phyloP scores from a whole-genome alignment of 2,113 vertebrate species.

The Sorex fumeus region DNA sequence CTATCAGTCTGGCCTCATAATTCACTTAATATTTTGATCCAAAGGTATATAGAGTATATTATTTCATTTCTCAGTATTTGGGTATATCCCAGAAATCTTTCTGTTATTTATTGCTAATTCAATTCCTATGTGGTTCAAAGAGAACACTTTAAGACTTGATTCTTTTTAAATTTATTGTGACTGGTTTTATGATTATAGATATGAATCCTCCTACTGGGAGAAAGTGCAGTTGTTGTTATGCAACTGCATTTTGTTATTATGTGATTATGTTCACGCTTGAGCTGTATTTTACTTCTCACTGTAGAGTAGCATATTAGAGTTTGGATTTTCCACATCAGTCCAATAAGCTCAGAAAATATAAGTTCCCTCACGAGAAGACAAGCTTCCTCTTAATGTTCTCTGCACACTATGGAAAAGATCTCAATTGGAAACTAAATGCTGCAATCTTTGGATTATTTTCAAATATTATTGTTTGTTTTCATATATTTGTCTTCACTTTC shows the following conservation, averaged over 20 bases:
- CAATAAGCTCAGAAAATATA: slow-evolving; percentile 37
- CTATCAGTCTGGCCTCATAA: not conserved
- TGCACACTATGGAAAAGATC: slow-evolving; percentile 19
- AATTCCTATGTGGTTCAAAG: slow-evolving; percentile 18
- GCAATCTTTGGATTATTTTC: slow-evolving; percentile 65
- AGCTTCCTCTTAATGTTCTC: slow-evolving; percentile 44
- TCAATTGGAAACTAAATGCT: slow-evolving; percentile 66
- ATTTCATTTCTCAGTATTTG: slow-evolving; percentile 46
- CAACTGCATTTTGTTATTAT: slow-evolving; percentile 14
- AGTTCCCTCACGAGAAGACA: slow-evolving; percentile 54
- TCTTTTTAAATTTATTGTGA: slow-evolving; percentile 42
- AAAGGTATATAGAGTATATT: not conserved
- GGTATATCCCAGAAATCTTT: slow-evolving; percentile 11
- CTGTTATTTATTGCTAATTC: slow-evolving; percentile 38
- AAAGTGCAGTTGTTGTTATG: slow-evolving; percentile 22
- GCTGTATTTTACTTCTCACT: not conserved
- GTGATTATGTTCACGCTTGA: slow-evolving; percentile 26
- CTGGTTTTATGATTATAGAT: slow-evolving; percentile 32
- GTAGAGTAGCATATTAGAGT: slow-evolving; percentile 5
- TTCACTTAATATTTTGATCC: not conserved
- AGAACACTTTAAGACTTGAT: slow-evolving; percentile 53
- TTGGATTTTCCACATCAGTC: slow-evolving; percentile 33
- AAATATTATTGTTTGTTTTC: slow-evolving; percentile 29
- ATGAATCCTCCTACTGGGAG: slow-evolving; percentile 10
- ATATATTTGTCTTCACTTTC: slow-evolving; percentile 60